Percentiles rank a stretch among this genome's conserved stretches.
These are phyloP conservation scores for Megaptera novaeangliae DNA, from an alignment of 2,113 vertebrate genomes.

Conservation along the genomic window DNA sequence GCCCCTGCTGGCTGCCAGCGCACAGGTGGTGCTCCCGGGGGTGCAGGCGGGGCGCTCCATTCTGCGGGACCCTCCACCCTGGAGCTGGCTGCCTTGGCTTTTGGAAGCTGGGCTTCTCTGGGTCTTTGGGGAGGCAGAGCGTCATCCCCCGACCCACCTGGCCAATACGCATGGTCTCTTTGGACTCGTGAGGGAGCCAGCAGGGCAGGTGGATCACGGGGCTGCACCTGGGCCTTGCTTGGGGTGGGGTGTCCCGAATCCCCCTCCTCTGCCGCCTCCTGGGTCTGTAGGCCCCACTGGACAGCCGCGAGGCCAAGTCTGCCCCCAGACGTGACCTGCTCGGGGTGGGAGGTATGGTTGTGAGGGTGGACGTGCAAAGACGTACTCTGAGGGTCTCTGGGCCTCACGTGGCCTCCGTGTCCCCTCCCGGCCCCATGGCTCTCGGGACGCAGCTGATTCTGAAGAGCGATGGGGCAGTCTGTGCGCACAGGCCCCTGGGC, in stretches of 20 bases:
- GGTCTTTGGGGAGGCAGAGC: neutral
- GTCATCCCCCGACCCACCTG: rapidly evolving
- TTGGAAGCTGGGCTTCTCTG: neutral
- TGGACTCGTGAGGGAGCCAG: neutral
- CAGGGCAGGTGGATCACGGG: neutral
- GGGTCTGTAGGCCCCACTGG: rapidly evolving
- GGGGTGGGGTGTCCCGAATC: neutral
- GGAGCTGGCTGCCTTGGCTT: neutral
- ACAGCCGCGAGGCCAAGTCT: rapidly evolving
- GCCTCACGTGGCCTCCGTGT: neutral
- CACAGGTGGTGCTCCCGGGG: too few relatives aligned
- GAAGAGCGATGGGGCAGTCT: neutral
- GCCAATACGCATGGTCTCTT: rapidly evolving
- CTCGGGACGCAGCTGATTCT: neutral
- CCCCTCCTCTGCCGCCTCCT: neutral
- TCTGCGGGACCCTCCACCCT: neutral
- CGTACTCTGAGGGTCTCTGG: neutral
- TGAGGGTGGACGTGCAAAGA: neutral
- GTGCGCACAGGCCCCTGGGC: rapidly evolving
- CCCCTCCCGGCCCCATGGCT: rapidly evolving
- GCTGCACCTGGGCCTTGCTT: neutral
- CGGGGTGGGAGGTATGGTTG: rapidly evolving
- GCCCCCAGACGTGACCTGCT: neutral
- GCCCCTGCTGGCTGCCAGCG: neutral
- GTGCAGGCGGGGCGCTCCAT: rapidly evolving